Percentiles rank a stretch among this genome's conserved stretches.
phyloP scores from a whole-genome alignment of 2,113 vertebrate species.

The Heliornis fulica region DNA sequence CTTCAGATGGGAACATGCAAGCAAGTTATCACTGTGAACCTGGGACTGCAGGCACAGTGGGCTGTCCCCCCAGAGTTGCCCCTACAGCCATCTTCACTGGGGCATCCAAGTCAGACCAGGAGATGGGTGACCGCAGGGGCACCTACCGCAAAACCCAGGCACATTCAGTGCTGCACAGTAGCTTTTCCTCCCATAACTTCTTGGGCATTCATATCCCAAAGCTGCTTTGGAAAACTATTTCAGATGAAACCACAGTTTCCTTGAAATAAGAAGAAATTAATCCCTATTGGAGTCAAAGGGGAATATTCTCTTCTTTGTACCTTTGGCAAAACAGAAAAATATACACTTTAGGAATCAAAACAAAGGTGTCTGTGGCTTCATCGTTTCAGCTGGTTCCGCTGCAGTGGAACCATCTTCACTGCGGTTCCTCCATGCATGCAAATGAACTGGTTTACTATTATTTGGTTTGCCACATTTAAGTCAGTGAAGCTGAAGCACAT shows the following conservation, averaged over 20 bases:
- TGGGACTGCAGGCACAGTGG: rapidly evolving
- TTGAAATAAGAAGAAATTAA: neutral
- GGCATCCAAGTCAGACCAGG: neutral
- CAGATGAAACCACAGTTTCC: neutral
- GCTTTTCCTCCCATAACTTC: neutral
- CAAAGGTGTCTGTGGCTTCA: neutral
- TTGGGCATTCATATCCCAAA: neutral
- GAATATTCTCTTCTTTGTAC: neutral
- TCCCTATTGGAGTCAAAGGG: neutral
- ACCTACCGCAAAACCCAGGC: neutral
- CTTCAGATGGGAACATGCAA: neutral
- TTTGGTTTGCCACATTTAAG: neutral
- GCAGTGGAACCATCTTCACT: neutral
- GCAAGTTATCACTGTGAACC: neutral
- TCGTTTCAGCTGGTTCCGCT: neutral
- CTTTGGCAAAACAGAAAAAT: neutral
- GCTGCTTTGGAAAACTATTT: neutral
- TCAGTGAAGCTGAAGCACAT: neutral
- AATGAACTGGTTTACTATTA: neutral
- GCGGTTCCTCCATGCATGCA: neutral
- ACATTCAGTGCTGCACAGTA: neutral
- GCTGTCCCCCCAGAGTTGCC: too few relatives aligned
- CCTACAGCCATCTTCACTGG: neutral
- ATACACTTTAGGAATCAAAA: neutral
- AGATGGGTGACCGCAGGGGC: neutral